Conservation (phyloP, 1,140 invertebrate genomes). For the Pogonus chalceus region DNA sequence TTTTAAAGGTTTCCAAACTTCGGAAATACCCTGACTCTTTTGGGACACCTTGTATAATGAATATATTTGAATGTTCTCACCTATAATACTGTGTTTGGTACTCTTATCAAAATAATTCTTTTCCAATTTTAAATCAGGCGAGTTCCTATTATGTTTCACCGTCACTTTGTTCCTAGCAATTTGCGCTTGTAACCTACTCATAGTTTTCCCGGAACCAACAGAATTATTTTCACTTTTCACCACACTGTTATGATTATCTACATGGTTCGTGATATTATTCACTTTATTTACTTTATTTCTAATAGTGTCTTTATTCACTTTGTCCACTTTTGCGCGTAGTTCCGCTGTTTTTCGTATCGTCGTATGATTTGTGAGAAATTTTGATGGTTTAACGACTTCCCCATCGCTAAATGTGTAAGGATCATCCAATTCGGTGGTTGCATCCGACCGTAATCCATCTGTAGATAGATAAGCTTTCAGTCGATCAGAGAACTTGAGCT, state of each 20-base stretch:
- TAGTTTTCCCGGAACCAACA: slow-evolving; percentile 1
- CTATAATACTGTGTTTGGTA: slow-evolving; percentile 10
- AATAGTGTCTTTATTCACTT: not conserved
- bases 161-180: slow-evolving; percentile 7
- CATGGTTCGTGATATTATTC: not conserved
- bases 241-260: not conserved
- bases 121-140: not conserved
- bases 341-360: not conserved
- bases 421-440: not conserved
- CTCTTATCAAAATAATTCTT: not conserved
- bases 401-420: slow-evolving; percentile 5
- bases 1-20: no score
- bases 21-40: no score
- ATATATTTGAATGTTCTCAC: no score
- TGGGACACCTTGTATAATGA: no score
- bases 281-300: not conserved
- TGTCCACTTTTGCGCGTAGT: not conserved
- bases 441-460: not conserved
- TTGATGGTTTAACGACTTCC: not conserved
- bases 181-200: slow-evolving; percentile 7
- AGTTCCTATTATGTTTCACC: slow-evolving; percentile 5
- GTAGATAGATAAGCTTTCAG: not conserved
- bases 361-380: not conserved
- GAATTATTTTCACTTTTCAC: no score
- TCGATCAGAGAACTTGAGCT: not conserved